These are phyloP conservation scores for Mesembrinibis cayennensis DNA, from an alignment of 2,113 vertebrate genomes.

Conservation along the genomic window DNA sequence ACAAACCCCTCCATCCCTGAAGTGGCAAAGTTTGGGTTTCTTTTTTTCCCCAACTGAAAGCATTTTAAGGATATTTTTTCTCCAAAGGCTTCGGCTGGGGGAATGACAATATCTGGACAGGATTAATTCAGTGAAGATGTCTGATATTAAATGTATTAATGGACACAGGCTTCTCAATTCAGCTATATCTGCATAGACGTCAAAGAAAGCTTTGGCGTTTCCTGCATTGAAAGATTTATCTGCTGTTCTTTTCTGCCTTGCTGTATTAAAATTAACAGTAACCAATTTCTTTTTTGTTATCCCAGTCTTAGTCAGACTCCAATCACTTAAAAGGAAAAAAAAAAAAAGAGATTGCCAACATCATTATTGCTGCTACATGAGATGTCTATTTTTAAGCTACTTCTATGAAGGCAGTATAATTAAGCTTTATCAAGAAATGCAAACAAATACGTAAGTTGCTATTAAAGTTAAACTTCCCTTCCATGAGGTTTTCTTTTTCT, in stretches of 20 bases:
- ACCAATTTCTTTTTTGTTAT: neutral
- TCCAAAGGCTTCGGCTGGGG: neutral
- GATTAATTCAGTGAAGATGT: neutral
- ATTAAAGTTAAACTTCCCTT: neutral
- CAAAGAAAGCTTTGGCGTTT: neutral
- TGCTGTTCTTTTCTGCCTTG: neutral
- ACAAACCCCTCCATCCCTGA: fast-evolving
- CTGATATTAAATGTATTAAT: neutral
- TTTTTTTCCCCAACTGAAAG: neutral
- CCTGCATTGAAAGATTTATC: neutral
- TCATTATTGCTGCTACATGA: neutral
- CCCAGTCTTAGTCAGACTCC: neutral
- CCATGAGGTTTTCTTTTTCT: neutral
- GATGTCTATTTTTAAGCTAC: neutral
- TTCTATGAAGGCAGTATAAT: neutral
- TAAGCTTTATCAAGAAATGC: neutral
- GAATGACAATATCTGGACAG: neutral
- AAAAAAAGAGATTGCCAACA: neutral
- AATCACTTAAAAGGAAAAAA: neutral
- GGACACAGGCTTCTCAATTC: neutral
- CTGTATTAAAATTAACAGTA: neutral
- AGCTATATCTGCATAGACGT: fast-evolving
- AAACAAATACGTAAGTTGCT: neutral
- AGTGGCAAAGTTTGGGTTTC: neutral
- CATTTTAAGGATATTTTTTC: neutral